phyloP scores from a whole-genome alignment of 2,888 invertebrate species.

The Lobophora halterata region DNA sequence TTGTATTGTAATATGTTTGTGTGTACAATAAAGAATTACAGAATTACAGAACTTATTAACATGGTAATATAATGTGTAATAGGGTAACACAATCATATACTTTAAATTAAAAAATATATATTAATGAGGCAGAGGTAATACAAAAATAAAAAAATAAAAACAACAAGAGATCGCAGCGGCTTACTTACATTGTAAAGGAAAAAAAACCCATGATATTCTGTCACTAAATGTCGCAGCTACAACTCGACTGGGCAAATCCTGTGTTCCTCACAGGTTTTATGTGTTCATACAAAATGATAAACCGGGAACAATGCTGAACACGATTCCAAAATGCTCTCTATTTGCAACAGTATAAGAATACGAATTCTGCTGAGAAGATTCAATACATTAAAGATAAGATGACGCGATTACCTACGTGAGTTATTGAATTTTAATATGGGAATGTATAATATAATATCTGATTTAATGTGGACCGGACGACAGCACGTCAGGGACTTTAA shows the following conservation, averaged over 20 bases:
- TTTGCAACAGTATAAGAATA: slow-evolving; percentile 38
- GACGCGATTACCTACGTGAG: slow-evolving; percentile 58
- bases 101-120: too few relatives aligned
- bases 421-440: slow-evolving; percentile 63
- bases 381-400: slow-evolving; percentile 68
- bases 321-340: slow-evolving; percentile 45
- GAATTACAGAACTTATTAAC: too few relatives aligned
- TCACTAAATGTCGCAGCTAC: slow-evolving; percentile 33
- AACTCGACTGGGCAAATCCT: slow-evolving; percentile 53
- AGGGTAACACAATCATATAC: too few relatives aligned
- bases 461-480: slow-evolving; percentile 8
- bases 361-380: slow-evolving; percentile 35
- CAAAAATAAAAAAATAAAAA: too few relatives aligned
- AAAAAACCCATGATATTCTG: slow-evolving; percentile 60
- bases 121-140: too few relatives aligned
- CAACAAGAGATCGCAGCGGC: too few relatives aligned
- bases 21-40: too few relatives aligned
- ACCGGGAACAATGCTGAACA: slow-evolving; percentile 34
- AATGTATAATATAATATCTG: slow-evolving; percentile 19
- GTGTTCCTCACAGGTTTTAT: slow-evolving; percentile 58
- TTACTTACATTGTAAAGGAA: slow-evolving; percentile 51
- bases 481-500: too few relatives aligned
- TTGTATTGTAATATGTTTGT: too few relatives aligned
- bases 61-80: too few relatives aligned
- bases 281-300: slow-evolving; percentile 51